Percentiles rank a stretch among this genome's conserved stretches.
phyloP scores from a whole-genome alignment of 2,888 invertebrate genomes.

The Pterobdella sp. region DNA sequence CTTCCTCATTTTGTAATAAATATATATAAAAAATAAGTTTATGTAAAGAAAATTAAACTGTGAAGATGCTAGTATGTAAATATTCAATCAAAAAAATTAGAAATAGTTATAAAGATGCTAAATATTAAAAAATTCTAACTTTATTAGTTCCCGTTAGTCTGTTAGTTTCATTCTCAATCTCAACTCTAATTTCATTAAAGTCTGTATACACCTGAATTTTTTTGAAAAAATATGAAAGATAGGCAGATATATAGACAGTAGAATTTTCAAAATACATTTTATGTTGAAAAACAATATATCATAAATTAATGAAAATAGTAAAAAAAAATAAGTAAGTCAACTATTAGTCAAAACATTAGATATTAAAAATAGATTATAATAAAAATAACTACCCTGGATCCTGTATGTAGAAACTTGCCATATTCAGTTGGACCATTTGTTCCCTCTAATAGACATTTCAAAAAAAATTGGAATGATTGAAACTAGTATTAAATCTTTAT shows the following conservation, averaged over 20 bases:
- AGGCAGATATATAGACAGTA: constrained; percentile 48
- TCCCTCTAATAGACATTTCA: no score
- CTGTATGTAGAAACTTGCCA: constrained; percentile 9
- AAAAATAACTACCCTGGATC: background rate
- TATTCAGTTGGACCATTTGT: background rate
- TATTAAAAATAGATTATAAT: background rate
- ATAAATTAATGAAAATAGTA: background rate
- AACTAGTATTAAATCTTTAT: no score
- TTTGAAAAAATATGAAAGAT: constrained; percentile 90
- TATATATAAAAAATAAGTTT: no score
- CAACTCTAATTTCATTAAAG: constrained; percentile 79
- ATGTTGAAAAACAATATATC: background rate
- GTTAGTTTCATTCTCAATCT: constrained; percentile 90
- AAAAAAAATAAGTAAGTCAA: background rate
- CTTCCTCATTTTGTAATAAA: no score
- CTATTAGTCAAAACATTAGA: background rate
- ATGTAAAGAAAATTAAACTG: no score
- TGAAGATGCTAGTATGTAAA: no score
- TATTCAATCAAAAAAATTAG: no score
- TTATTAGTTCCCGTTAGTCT: constrained; percentile 89
- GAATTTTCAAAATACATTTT: background rate
- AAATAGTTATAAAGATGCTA: no score
- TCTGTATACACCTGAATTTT: constrained; percentile 78
- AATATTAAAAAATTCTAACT: constrained; percentile 42
- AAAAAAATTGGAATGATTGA: no score